These are phyloP conservation scores for Solenopsis invicta DNA, from an alignment of 1,140 invertebrate species.

Conservation along the genomic window DNA sequence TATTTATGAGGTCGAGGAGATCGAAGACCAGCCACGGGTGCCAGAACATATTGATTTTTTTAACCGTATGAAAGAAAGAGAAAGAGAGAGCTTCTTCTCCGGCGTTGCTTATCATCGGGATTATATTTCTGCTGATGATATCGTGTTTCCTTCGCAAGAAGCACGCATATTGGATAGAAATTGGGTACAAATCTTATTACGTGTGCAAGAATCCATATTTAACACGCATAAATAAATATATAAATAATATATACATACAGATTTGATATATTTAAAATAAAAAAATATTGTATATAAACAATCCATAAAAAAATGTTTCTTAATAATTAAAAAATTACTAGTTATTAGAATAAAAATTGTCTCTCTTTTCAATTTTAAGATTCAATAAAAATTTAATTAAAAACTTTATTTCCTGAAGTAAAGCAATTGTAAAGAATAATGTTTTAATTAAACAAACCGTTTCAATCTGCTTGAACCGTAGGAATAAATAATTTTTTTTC, in stretches of 20 bases:
- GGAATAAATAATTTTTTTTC: background rate
- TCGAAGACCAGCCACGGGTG: conserved; percentile 14
- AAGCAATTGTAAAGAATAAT: conserved; percentile 6
- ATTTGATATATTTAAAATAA: background rate
- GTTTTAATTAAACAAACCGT: background rate
- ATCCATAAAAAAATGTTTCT: conserved; percentile 2
- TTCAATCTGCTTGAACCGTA: background rate
- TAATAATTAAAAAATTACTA: background rate
- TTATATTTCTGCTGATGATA: background rate
- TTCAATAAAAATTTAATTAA: background rate
- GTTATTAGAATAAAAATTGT: background rate
- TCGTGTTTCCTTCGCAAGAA: conserved; percentile 15
- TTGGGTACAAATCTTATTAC: background rate
- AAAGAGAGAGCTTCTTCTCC: background rate
- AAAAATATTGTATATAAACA: background rate
- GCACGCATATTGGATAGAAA: conserved; percentile 18
- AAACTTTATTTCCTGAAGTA: background rate
- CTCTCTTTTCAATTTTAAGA: background rate
- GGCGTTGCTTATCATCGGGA: conserved; percentile 28
- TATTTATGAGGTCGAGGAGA: conserved; percentile 27
- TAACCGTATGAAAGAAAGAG: background rate
- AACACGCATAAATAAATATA: background rate
- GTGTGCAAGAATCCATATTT: background rate
- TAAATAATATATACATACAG: background rate
- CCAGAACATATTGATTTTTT: conserved; percentile 41